Base-by-base conservation (phyloP, 2,888 invertebrate species). In the Drosophila hamatofila region DNA sequence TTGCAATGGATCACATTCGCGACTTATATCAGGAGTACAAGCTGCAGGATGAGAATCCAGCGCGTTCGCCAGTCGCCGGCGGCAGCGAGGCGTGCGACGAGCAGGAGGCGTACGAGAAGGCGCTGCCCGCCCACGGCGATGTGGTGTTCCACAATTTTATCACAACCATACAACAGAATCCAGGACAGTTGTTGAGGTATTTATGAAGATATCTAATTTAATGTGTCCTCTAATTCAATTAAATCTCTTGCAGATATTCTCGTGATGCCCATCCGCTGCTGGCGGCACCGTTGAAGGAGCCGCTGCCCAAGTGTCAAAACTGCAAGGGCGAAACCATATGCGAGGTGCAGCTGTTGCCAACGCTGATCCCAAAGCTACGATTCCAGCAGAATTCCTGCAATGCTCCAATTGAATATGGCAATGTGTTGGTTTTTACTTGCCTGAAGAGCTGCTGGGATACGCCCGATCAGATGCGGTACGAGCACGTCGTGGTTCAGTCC, bases 341-440 rank as follows among this genome's bases (percentile, higher is more conserved):
- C 91, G 98, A 98, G 92, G 93, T 97, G 14, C 98, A 98, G 93
- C 93, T 98, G 48, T 93, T 98, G 55, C 97, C 98, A 0, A 96
- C 96, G 3, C 93, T 97, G 41, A 95, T 97, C 62, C 95, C 96
- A 23, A 95, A 96, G 63, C 93, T 97, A 39, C 93, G 94, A 58
- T 92, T 97, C 54, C 92, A 93, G 21, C 94, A 94, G 14, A 94
- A 93, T 37, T 94, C 94, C 70, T 94, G 95, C 70, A 88, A 92
- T 3, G 92, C 94, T 23, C 94, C 94, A 16, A 92, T 97, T 44
- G 98, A 98, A 92, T 98, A 96, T 92, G 97, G 98, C 11, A 97
- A 97, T n/a, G 96, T 97, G 3, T 93, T 97, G 16, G 93, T 98
- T 18, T 98, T 96, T 91, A 96, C 97, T 2, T 98, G 98, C 91